Evolutionary conservation across 1,140 invertebrate genomes (phyloP).

Genomic region (Brachionus rubens): DNA sequence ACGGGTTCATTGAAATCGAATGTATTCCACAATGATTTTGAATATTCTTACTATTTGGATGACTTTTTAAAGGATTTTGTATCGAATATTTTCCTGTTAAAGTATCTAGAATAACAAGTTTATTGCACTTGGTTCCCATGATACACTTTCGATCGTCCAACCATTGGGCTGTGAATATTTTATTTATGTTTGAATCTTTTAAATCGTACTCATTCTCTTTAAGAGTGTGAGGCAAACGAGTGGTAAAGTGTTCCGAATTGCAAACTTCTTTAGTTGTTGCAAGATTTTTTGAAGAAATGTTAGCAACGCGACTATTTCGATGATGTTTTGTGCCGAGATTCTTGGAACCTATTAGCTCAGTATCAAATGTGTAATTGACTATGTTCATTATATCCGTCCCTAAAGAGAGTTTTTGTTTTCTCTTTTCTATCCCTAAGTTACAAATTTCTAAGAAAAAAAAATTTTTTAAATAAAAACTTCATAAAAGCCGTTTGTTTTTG

Average conservation of each 20-base stretch:
- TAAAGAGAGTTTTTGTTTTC: too few relatives aligned
- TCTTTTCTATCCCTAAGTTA: too few relatives aligned
- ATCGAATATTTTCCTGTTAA: slow-evolving; percentile 14
- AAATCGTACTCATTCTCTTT: slow-evolving; percentile 55
- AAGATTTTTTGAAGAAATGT: background rate
- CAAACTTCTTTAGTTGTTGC: background rate
- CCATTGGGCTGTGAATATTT: slow-evolving; percentile 93
- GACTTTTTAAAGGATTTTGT: slow-evolving; percentile 52
- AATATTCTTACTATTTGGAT: slow-evolving; percentile 47
- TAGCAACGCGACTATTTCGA: too few relatives aligned
- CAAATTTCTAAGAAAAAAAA: too few relatives aligned
- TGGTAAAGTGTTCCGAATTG: slow-evolving; percentile 47
- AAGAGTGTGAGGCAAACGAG: slow-evolving; percentile 52
- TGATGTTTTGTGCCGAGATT: too few relatives aligned
- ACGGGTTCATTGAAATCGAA: slow-evolving; percentile 89
- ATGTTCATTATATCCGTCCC: too few relatives aligned
- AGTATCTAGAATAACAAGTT: slow-evolving; percentile 61
- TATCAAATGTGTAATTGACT: too few relatives aligned
- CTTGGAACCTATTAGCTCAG: too few relatives aligned
- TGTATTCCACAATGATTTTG: slow-evolving; percentile 73
- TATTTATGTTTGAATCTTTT: slow-evolving; percentile 73
- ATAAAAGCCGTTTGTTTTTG: too few relatives aligned
- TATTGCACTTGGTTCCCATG: slow-evolving; percentile 93
- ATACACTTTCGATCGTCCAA: slow-evolving; percentile 87
- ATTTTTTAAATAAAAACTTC: too few relatives aligned